Evolutionary conservation across 92 coral and sea anemone species (phyloP).

Genomic region (Anthopleura xanthogrammica): DNA sequence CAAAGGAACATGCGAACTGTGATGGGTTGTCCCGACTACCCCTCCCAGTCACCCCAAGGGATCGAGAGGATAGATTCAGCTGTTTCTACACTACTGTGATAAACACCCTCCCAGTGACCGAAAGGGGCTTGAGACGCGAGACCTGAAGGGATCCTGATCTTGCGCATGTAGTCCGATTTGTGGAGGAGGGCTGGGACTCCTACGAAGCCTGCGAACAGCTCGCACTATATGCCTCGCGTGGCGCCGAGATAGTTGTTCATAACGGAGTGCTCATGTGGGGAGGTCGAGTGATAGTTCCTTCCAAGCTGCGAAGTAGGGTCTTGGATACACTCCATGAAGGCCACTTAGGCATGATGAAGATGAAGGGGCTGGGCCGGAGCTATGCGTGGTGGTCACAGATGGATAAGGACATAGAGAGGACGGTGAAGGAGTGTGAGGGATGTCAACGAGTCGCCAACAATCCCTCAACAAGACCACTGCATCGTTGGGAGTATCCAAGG

Average conservation of each 20-base stretch:
- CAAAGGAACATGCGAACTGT: constrained; percentile 50
- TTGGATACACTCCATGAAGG: constrained; percentile 46
- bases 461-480: constrained; percentile 36
- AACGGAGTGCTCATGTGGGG: constrained; percentile 44
- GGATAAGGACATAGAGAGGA: constrained; percentile 47
- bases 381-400: constrained; percentile 58
- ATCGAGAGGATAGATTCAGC: constrained; percentile 18
- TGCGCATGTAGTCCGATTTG: constrained; percentile 27
- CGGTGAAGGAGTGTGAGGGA: constrained; percentile 36
- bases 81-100: constrained; percentile 24
- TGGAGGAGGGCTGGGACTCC: constrained; percentile 38
- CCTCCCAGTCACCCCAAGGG: neutral
- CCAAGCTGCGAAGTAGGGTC: constrained; percentile 23
- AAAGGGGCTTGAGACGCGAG: constrained; percentile 39
- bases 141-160: constrained; percentile 52
- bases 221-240: constrained; percentile 22
- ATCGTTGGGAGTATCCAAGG: constrained; percentile 50
- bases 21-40: constrained; percentile 45
- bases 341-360: constrained; percentile 55
- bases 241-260: constrained; percentile 24
- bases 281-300: constrained; percentile 38
- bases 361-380: constrained; percentile 56
- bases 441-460: constrained; percentile 37
- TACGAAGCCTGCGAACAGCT: constrained; percentile 10
- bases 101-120: constrained; percentile 44